Evolutionary conservation across 2,113 vertebrate genomes (phyloP).

Genomic region (Mastomys natalensis): DNA sequence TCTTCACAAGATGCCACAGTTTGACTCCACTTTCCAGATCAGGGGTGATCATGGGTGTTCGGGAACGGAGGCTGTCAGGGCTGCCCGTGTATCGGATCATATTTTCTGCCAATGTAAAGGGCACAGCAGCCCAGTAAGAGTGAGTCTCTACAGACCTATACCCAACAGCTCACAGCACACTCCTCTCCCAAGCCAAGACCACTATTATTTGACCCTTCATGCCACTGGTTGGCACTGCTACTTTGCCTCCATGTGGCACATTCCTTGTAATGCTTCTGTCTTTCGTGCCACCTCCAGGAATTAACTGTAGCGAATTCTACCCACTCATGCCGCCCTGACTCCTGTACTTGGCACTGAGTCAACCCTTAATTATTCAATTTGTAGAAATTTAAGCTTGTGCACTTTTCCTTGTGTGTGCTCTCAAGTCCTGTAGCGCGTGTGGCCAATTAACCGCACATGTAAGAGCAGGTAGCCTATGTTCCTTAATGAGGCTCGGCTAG

Average conservation of each 20-base stretch:
- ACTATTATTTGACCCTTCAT: background rate
- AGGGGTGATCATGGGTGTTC: slow-evolving; percentile 98
- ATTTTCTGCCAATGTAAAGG: slow-evolving; percentile 90
- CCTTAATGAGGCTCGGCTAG: background rate
- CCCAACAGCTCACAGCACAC: accelerated
- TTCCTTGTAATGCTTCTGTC: background rate
- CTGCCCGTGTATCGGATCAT: slow-evolving; percentile 99
- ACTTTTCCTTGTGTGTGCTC: background rate
- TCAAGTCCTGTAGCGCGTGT: background rate
- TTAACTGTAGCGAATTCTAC: background rate
- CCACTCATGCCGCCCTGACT: background rate
- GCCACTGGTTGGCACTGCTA: accelerated
- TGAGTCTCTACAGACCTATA: background rate
- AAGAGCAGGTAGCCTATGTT: background rate
- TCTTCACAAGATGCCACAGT: slow-evolving; percentile 99
- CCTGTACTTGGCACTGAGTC: background rate
- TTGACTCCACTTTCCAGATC: slow-evolving; percentile 98
- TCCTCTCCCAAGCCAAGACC: accelerated
- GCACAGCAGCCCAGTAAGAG: accelerated
- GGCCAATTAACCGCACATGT: background rate
- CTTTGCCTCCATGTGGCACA: background rate
- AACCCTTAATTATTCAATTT: slow-evolving; percentile 43
- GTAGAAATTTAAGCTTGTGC: background rate
- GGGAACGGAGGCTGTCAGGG: slow-evolving; percentile 97
- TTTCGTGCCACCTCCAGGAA: background rate